These are phyloP conservation scores for Anseranas semipalmata DNA, from an alignment of 2,113 vertebrate genomes.

Conservation along the genomic window DNA sequence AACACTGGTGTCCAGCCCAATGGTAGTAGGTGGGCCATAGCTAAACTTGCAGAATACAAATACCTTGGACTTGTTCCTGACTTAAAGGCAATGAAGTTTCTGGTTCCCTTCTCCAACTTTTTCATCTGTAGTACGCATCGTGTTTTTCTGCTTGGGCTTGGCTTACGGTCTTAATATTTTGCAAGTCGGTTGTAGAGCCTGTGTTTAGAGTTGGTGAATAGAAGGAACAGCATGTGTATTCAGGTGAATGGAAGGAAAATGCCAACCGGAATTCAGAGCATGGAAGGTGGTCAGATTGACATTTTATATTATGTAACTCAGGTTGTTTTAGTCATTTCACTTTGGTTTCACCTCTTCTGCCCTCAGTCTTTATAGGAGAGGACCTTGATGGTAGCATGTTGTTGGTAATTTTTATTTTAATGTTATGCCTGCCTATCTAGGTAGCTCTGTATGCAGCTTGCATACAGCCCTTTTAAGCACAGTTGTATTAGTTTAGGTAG, in stretches of 20 bases:
- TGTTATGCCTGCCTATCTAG: background rate
- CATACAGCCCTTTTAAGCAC: background rate
- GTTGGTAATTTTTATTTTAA: background rate
- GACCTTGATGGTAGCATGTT: background rate
- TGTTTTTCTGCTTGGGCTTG: background rate
- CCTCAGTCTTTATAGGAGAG: background rate
- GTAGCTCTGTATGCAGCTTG: background rate
- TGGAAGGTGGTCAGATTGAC: background rate
- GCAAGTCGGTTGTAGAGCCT: background rate
- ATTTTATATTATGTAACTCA: background rate
- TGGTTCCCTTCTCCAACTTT: background rate
- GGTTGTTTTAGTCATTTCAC: background rate
- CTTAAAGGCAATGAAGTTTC: background rate
- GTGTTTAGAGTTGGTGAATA: background rate
- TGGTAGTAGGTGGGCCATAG: background rate
- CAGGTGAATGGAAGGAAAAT: background rate
- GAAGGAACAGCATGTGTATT: background rate
- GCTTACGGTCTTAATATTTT: background rate
- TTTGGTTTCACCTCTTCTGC: background rate
- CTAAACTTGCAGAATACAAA: background rate
- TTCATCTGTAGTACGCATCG: background rate
- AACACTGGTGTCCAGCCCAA: background rate
- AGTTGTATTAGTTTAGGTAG: background rate
- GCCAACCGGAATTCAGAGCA: background rate
- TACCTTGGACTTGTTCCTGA: background rate